These are phyloP conservation scores for Littorina saxatilis DNA, from an alignment of 1,140 invertebrate genomes.

Conservation along the genomic window DNA sequence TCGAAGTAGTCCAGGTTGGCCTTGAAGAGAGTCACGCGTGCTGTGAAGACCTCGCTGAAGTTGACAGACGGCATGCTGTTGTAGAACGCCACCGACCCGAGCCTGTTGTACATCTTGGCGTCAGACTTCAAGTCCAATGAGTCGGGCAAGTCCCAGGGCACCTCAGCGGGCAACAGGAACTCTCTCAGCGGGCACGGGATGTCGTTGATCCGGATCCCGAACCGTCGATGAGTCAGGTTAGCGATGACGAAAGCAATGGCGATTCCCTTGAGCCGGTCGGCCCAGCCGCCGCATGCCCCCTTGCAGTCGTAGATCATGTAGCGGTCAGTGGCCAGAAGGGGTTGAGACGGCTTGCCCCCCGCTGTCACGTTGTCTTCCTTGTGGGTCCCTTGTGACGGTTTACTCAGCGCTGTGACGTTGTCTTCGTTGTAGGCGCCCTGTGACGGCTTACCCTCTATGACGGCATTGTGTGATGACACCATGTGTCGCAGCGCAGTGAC, in stretches of 20 bases:
- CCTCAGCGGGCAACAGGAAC: slow-evolving; percentile 30
- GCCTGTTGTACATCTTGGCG: not conserved
- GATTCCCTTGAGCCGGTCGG: slow-evolving; percentile 44
- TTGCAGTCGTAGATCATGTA: slow-evolving; percentile 14
- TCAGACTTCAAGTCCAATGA: not conserved
- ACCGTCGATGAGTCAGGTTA: slow-evolving; percentile 36
- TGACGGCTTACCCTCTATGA: not conserved
- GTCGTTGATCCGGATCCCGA: slow-evolving; percentile 33
- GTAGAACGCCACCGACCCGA: not conserved
- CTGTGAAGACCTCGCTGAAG: slow-evolving; percentile 8
- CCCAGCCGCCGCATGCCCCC: slow-evolving; percentile 36
- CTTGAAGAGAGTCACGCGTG: slow-evolving; percentile 35
- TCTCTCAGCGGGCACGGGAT: slow-evolving; percentile 36
- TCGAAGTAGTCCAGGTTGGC: slow-evolving; percentile 33
- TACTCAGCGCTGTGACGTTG: too few relatives aligned
- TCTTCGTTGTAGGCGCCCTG: not conserved
- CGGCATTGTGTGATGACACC: not conserved
- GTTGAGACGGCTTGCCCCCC: too few relatives aligned
- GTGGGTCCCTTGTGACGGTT: not conserved
- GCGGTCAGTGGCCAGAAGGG: too few relatives aligned
- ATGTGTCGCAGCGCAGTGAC: not conserved
- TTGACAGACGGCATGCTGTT: not conserved
- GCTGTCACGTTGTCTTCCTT: not conserved
- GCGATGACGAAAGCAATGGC: slow-evolving; percentile 42
- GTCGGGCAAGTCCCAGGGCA: slow-evolving; percentile 36